phyloP scores from a whole-genome alignment of 2,888 invertebrate genomes.

The Unio pictorum region DNA sequence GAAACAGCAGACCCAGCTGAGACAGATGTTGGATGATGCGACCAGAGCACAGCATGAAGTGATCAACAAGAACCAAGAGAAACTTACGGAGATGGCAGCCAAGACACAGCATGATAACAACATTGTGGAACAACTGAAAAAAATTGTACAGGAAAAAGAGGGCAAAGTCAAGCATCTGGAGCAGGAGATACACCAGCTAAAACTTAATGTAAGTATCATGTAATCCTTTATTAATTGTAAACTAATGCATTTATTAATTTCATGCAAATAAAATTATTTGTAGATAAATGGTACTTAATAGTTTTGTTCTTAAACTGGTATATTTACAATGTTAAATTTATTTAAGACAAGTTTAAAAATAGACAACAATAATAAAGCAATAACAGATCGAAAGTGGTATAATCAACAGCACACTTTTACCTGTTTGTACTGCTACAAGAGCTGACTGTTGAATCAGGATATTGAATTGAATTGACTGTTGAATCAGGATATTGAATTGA shows the following conservation, averaged over 20 bases:
- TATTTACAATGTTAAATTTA: too few relatives aligned
- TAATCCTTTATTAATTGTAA: not conserved
- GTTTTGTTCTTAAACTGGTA: too few relatives aligned
- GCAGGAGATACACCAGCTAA: slow-evolving; percentile 60
- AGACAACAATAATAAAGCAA: too few relatives aligned
- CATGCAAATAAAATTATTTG: too few relatives aligned
- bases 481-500: too few relatives aligned
- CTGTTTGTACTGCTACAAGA: too few relatives aligned
- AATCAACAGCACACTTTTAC: too few relatives aligned
- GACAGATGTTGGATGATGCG: slow-evolving; percentile 52
- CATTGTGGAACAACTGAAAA: slow-evolving; percentile 65
- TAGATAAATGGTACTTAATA: too few relatives aligned
- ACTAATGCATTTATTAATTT: not conserved
- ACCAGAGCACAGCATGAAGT: slow-evolving; percentile 42
- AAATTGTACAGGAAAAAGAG: slow-evolving; percentile 68
- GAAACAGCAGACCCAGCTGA: slow-evolving; percentile 58
- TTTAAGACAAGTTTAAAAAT: too few relatives aligned
- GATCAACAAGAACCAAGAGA: slow-evolving; percentile 39
- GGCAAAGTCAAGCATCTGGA: slow-evolving; percentile 61
- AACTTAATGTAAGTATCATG: slow-evolving; percentile 44
- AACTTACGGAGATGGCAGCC: slow-evolving; percentile 49
- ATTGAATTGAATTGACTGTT: too few relatives aligned
- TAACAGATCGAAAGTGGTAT: too few relatives aligned
- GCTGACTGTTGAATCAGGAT: too few relatives aligned
- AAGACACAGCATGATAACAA: slow-evolving; percentile 66